Conservation (phyloP, 2,888 invertebrate species). For the Mylabris sibirica region DNA sequence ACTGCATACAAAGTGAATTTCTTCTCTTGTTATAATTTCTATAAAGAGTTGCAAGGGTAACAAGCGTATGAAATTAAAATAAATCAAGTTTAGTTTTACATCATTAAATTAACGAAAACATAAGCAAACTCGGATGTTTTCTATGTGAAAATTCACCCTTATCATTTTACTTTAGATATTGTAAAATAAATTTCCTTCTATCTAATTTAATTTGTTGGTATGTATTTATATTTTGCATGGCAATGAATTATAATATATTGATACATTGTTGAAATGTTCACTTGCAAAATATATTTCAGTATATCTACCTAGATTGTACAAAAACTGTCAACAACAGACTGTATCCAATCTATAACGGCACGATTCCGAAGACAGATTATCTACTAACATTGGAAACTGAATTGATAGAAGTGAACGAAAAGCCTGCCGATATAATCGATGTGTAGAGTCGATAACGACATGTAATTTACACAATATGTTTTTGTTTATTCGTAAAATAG, state of each 20-base stretch:
- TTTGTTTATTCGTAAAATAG: not conserved
- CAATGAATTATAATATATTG: slow-evolving; percentile 8
- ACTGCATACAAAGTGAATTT: not conserved
- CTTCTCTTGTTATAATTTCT: not conserved
- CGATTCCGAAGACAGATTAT: slow-evolving; percentile 8
- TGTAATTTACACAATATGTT: not conserved
- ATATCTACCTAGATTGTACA: not conserved
- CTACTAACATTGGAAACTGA: slow-evolving; percentile 8
- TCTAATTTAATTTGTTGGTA: slow-evolving; percentile 3
- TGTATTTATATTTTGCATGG: not conserved
- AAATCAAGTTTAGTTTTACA: not conserved
- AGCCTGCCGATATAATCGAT: not conserved
- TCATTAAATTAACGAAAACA: not conserved
- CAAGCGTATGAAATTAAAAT: not conserved
- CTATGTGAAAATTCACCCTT: not conserved
- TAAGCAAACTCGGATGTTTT: not conserved
- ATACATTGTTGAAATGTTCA: too few relatives aligned
- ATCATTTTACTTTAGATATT: not conserved
- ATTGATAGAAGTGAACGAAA: not conserved
- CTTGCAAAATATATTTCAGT: not conserved
- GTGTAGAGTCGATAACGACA: not conserved
- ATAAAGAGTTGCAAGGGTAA: not conserved
- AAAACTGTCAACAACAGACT: slow-evolving; percentile 7
- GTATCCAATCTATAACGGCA: slow-evolving; percentile 8
- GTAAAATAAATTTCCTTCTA: not conserved